Percentiles rank a stretch among this genome's conserved stretches.
Evolutionary conservation across 2,888 invertebrate genomes (phyloP).

Genomic region (Leptopterna dolabrata): DNA sequence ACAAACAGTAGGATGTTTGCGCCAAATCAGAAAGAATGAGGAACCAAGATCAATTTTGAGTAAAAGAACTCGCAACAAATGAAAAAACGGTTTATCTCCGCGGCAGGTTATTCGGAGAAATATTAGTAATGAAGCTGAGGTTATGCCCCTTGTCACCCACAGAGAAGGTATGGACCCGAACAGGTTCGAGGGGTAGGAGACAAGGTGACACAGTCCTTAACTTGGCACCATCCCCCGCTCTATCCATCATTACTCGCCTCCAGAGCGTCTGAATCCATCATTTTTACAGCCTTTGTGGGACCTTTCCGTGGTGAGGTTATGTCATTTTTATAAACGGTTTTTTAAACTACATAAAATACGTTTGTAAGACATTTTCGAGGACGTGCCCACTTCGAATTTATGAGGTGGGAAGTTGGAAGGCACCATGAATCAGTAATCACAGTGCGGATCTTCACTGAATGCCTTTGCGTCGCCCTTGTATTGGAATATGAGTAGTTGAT

Average conservation of each 20-base stretch:
- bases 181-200: not conserved
- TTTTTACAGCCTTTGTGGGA: not conserved
- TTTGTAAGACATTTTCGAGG: not conserved
- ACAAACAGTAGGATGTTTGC: too few relatives aligned
- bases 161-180: not conserved
- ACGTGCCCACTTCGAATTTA: not conserved
- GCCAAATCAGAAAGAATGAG: not conserved
- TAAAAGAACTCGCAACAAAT: not conserved
- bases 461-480: not conserved
- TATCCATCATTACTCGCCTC: not conserved
- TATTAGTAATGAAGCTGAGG: not conserved
- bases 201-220: not conserved
- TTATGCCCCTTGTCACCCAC: not conserved
- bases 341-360: not conserved
- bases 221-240: not conserved
- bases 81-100: not conserved
- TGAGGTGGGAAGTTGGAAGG: not conserved
- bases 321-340: not conserved
- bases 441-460: not conserved
- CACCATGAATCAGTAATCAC: not conserved
- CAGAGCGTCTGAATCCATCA: not conserved
- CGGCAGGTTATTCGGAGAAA: not conserved
- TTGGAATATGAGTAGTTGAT: not conserved
- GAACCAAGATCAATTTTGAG: not conserved
- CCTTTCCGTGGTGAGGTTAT: not conserved